Base-by-base conservation (phyloP, 2,888 invertebrate genomes). In the Archips xylosteana region DNA sequence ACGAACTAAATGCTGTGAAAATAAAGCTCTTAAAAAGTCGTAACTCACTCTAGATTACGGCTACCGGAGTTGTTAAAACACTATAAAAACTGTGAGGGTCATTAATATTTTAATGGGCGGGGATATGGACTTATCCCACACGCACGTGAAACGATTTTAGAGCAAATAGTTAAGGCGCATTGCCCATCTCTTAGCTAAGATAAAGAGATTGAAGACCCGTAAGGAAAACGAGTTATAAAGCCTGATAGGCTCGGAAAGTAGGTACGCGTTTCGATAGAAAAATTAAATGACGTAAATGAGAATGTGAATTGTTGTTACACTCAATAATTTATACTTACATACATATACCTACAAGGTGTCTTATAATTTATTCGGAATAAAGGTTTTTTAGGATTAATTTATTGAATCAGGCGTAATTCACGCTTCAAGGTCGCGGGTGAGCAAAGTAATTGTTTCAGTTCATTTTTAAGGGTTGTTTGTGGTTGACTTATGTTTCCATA, bases 21-120 rank as follows among this genome's bases (percentile, higher is more conserved):
- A 59, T 68, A 64, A 60, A 51, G 65, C 70, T 74, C 54, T 63
- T 65, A 74, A 74, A 51, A 65, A 59, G 60, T 45, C 64, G 49
- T 74, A 69, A 74, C 45, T 74, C 70, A 70, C 74, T 13, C 39
- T 34, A 70, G 60, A 65, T 70, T 70, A 74, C n/a, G 60, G n/a
- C 66, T 57, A 67, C 54, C 60, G 54, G 39, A 69, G 74, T 61
- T 70, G 74, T 74, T 74, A 74, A 74, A 74, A 74, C 23, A 47
- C 64, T 61, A 74, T 74, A 74, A 74, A 63, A 70, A 70, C 64
- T 15, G 63, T 59, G 73, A 73, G 63, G 36, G 10, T 51, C 70
- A 74, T 74, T 70, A 70, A 70, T 65, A 70, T 70, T 70, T 74
- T 74, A 65, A 74, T 70, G 70, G 65, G 10, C 47, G 13, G 45